These are phyloP conservation scores for Sarcophaga bullata DNA, from an alignment of 1,140 invertebrate species.

Conservation along the genomic window DNA sequence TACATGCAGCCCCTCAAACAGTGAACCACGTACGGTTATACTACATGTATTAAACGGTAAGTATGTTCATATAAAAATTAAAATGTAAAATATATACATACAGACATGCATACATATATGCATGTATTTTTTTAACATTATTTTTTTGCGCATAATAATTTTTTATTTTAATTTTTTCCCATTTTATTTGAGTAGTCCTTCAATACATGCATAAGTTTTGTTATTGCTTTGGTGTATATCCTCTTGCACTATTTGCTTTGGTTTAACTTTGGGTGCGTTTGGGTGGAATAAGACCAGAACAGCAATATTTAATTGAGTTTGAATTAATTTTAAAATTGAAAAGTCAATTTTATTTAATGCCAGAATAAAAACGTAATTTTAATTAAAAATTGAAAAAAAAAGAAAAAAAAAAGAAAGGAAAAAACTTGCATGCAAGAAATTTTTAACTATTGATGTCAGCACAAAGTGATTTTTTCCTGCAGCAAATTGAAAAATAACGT, in stretches of 20 bases:
- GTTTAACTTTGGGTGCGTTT: neutral
- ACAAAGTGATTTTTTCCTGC: no score
- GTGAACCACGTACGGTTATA: constrained; percentile 61
- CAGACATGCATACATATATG: neutral
- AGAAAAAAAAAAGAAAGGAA: neutral
- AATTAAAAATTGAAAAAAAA: constrained; percentile 8
- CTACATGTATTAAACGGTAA: constrained; percentile 65
- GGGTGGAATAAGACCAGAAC: neutral
- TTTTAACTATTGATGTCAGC: neutral
- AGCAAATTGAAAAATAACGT: no score
- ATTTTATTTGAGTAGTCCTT: neutral
- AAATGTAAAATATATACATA: neutral
- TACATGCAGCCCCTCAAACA: constrained; percentile 65
- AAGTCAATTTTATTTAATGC: neutral
- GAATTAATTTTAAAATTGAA: neutral
- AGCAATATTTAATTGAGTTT: neutral
- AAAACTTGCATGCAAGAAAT: neutral
- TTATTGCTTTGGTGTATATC: neutral
- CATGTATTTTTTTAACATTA: neutral
- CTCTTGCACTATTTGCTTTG: neutral
- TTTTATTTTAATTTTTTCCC: neutral
- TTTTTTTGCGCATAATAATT: neutral
- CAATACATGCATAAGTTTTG: neutral
- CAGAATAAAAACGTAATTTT: neutral
- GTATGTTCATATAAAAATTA: neutral